Base-by-base conservation (phyloP, 2,113 vertebrate species). In the Synodontis membranacea region DNA sequence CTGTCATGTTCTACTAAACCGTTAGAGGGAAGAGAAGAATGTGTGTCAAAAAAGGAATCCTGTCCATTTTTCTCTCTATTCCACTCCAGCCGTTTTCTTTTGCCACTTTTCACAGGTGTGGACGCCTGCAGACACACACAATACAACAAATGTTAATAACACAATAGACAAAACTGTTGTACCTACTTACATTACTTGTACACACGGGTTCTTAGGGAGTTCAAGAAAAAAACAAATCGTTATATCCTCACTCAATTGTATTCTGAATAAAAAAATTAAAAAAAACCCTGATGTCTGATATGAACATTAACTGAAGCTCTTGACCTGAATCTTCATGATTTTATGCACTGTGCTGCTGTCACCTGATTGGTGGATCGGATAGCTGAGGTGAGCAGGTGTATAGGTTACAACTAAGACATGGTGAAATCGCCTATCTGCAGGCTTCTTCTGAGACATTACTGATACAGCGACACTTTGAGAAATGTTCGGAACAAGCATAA, bases 51-150 rank as follows among this genome's bases (percentile, higher is more conserved):
- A 9, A 52, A 1, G 50, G 23, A 21, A 42, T 81, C 19, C 15
- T 28, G 15, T 39, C 6, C 12, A 34, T 17, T 44, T 37, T 44
- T 52, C 44, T 66, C 54, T 28, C 4, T 39, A 70, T 46, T 64
- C 5, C 31, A 25, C 28, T 50, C 87, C 19, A 31, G 17, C 58
- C 85, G 87, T 60, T 83, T 88, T 80, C 86, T 90, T 88, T 87
- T 90, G 15, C 54, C n/a, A 48, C 62, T 52, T 3, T 64, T 60
- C 28, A 39, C 84, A 10, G 37, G 72, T 21, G 8, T 31, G n/a
- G 80, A 48, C 34, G 70, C 86, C 91, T 91, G 74, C 28, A 91
- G 42, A 23, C 12, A 60, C 28, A 42, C 52, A 78, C 28, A 58
- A 60, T 4, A 76, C 17, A 46, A 4, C 0, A 74, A 50, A 80